phyloP scores from a whole-genome alignment of 2,888 invertebrate species.

The Malthinus seriepunctatus region DNA sequence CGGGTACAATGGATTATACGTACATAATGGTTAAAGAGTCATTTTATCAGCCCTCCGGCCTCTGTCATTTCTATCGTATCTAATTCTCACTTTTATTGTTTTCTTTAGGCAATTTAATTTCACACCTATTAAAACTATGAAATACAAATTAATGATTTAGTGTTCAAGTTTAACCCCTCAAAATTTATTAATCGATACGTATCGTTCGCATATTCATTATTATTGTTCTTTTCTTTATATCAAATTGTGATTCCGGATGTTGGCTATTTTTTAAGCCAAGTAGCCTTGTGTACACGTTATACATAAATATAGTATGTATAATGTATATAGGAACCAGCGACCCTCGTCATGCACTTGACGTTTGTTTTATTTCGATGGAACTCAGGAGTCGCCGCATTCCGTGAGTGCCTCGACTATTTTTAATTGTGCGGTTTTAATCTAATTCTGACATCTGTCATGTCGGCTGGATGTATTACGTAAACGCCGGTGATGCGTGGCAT shows the following conservation, averaged over 20 bases:
- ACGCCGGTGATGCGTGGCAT: constrained; percentile 38
- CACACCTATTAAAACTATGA: too few relatives aligned
- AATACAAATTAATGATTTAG: too few relatives aligned
- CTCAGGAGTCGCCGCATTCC: constrained; percentile 40
- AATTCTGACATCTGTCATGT: constrained; percentile 53
- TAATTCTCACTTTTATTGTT: too few relatives aligned
- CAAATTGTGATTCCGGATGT: constrained; percentile 26
- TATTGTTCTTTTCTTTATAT: too few relatives aligned
- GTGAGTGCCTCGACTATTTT: constrained; percentile 44
- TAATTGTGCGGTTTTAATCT: constrained; percentile 52
- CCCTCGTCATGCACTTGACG: constrained; percentile 43
- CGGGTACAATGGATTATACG: too few relatives aligned
- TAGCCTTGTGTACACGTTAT: constrained; percentile 28
- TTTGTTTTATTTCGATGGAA: constrained; percentile 43
- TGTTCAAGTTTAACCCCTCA: too few relatives aligned
- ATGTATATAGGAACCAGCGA: constrained; percentile 30
- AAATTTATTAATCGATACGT: too few relatives aligned
- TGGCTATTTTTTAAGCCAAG: constrained; percentile 24
- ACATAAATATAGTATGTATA: background rate
- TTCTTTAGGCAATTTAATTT: too few relatives aligned
- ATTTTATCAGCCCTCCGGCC: too few relatives aligned
- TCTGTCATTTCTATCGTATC: too few relatives aligned
- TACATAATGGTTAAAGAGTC: too few relatives aligned
- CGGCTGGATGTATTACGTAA: constrained; percentile 44
- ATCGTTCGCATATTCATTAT: too few relatives aligned